Base-by-base conservation (phyloP, 2,113 vertebrate species). In the Eretmochelys imbricata region DNA sequence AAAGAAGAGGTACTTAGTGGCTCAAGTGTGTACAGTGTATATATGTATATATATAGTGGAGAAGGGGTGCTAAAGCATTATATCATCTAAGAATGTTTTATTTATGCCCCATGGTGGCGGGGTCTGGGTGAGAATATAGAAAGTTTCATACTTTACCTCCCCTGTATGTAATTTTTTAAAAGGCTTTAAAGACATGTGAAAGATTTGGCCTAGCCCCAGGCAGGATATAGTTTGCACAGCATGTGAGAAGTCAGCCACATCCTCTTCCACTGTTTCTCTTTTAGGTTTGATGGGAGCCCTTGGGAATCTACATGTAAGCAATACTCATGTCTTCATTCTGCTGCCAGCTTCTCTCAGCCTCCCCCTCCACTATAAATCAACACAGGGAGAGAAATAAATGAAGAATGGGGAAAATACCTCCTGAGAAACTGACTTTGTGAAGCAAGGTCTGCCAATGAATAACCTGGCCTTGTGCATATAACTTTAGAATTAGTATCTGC, bases 191-290 rank as follows among this genome's bases (percentile, higher is more conserved):
- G 76, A 95, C 80, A 90, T 93, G 91, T 93, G 82, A 54, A 78
- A 49, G 89, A 79, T 93, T 87, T 97, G 94, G 86, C 50, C 85
- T 46, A 76, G 89, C 93, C 95, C 89, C 90, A 94, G 84, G 91
- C 94, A 97, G 93, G 95, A 97, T 95, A 89, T 93, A 95, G 95
- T 85, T 93, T 91, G 88, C 57, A 84, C 84, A 87, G 72, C n/a
- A 50, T 80, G 94, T 96, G 84, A 96, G 91, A 87, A 92, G 88
- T 42, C 72, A 96, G 88, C 93, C 97, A 97, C 96, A 96, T 96
- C 97, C 95, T 96, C 96, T 86, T 97, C 93, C 93, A 31, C 84
- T 72, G 2, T 1, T 91, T 87, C 95, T 90, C 93, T 97, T 97
- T 97, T 85, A 91, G 93, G 85, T 94, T 87, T 93, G 48, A 95